Conservation (phyloP, 2,888 invertebrate species). For the Euzophera pinguis region DNA sequence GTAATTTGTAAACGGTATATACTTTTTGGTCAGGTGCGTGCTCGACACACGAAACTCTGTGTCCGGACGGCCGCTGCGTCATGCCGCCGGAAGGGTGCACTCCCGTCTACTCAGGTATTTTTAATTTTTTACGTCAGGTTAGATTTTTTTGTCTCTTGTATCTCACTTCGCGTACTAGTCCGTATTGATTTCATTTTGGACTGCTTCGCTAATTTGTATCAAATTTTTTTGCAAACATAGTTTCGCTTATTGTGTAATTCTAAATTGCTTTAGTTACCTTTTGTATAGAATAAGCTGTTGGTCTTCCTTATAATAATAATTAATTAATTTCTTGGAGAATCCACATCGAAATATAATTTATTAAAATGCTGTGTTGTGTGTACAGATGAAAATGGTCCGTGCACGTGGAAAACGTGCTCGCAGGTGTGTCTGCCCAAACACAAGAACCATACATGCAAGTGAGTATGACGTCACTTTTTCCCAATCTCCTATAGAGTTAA, state of each 20-base stretch:
- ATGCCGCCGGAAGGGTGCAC: constrained; percentile 34
- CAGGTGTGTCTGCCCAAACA: constrained; percentile 84
- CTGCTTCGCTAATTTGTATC: no score
- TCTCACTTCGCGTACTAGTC: no score
- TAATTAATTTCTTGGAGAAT: neutral
- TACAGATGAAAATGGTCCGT: constrained; percentile 42
- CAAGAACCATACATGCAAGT: constrained; percentile 66
- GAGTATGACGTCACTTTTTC: constrained; percentile 24
- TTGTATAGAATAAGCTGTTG: no score
- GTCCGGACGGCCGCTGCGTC: constrained; percentile 61
- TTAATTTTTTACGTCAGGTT: no score
- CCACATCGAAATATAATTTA: neutral
- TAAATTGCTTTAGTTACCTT: no score
- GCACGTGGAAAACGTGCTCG: constrained; percentile 87
- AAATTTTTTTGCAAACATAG: no score
- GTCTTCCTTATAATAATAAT: no score
- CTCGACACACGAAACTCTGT: constrained; percentile 42
- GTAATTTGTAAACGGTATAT: no score
- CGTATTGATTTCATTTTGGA: no score
- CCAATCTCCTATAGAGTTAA: neutral
- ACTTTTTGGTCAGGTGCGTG: constrained; percentile 27
- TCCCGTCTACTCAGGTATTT: constrained; percentile 17
- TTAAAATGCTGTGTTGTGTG: neutral
- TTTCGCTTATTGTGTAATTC: no score
- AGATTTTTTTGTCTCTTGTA: no score